These are phyloP conservation scores for Herpetotheres cachinnans DNA, from an alignment of 2,113 vertebrate species.

Conservation along the genomic window DNA sequence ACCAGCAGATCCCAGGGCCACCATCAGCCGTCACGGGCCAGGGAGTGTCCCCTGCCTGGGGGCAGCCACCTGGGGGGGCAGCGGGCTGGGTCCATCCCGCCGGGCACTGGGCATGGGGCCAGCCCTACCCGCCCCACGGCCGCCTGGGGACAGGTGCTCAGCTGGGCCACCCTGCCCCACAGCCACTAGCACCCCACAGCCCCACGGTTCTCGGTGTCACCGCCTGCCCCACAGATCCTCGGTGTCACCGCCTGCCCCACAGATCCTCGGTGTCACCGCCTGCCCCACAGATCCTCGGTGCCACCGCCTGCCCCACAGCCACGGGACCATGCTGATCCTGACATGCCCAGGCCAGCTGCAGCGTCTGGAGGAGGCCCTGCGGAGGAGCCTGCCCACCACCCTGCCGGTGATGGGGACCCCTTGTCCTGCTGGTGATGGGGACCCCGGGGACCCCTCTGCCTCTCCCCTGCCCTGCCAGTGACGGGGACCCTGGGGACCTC, in stretches of 20 bases:
- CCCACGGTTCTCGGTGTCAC: not conserved
- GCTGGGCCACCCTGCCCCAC: not conserved
- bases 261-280: not conserved
- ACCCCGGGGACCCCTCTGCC: not conserved
- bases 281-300: not conserved
- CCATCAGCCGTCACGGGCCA: not conserved
- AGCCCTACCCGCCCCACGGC: not conserved
- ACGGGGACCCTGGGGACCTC: no score
- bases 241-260: not conserved
- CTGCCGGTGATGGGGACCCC: not conserved
- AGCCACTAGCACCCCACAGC: not conserved
- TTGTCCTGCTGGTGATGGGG: not conserved
- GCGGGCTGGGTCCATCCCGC: not conserved
- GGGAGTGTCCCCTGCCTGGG: not conserved
- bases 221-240: no score
- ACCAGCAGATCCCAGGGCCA: fast-evolving
- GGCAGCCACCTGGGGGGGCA: not conserved
- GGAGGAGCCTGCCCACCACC: not conserved
- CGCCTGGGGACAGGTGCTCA: fast-evolving
- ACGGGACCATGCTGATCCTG: not conserved
- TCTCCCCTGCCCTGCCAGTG: not conserved
- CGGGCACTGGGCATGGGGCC: not conserved
- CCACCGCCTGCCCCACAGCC: not conserved
- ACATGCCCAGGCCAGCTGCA: not conserved
- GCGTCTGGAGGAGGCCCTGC: not conserved